Conservation (phyloP, 2,797 vertebrate genomes). For the Cyprinodon diabolis region DNA sequence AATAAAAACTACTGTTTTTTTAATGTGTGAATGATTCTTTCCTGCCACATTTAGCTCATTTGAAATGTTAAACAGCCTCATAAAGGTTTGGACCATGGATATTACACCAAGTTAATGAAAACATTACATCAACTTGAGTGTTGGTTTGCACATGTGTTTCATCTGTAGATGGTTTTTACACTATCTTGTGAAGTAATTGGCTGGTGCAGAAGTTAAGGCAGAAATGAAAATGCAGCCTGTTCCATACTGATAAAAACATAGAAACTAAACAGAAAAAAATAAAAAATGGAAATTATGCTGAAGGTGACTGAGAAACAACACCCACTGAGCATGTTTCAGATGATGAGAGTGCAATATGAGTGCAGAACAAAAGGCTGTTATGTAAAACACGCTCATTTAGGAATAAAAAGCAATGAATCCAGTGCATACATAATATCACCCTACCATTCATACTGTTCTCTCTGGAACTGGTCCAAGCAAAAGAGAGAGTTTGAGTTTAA, state of each 20-base stretch:
- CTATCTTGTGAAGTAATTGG: background rate
- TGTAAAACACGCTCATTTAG: conserved; percentile 53
- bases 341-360: conserved; percentile 24
- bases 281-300: conserved; percentile 20
- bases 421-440: conserved; percentile 31
- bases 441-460: conserved; percentile 12
- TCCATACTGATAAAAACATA: conserved; percentile 19
- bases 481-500: conserved; percentile 36
- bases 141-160: background rate
- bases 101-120: background rate
- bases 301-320: conserved; percentile 38
- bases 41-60: background rate
- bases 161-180: background rate
- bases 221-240: conserved; percentile 8
- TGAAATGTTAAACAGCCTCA: background rate
- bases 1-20: background rate
- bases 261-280: conserved; percentile 32
- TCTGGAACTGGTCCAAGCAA: conserved; percentile 32
- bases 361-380: conserved; percentile 44
- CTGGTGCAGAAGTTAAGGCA: conserved; percentile 11
- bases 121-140: background rate
- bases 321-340: conserved; percentile 25
- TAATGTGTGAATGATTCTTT: background rate
- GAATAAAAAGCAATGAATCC: conserved; percentile 35
- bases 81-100: background rate